Conservation (phyloP, 2,797 vertebrate genomes). For the Anguilla marmorata region DNA sequence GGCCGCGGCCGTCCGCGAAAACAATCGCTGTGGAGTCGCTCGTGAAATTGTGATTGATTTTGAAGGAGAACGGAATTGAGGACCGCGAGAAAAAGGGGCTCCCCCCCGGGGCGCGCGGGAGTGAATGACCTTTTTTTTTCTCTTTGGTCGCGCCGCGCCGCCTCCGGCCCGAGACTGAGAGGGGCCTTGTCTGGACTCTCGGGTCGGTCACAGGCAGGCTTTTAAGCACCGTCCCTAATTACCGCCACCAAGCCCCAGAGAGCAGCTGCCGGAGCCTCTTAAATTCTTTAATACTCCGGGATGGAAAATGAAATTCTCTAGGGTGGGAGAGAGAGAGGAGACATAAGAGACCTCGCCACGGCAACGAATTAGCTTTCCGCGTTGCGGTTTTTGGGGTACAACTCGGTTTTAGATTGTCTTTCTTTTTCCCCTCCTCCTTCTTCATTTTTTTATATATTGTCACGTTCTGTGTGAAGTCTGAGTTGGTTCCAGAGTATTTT, state of each 20-base stretch:
- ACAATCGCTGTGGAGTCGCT: conserved; percentile 47
- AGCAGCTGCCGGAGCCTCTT: conserved; percentile 61
- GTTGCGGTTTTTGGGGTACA: background rate
- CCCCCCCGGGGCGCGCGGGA: conserved; percentile 63
- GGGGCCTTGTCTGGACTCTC: conserved; percentile 64
- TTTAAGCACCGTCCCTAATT: conserved; percentile 70
- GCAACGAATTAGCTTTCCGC: conserved; percentile 3
- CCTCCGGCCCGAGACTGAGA: conserved; percentile 66
- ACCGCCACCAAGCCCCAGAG: conserved; percentile 59
- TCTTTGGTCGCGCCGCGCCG: conserved; percentile 50
- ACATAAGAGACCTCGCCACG: background rate
- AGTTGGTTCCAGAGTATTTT: background rate
- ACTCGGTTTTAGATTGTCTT: background rate
- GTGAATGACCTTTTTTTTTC: conserved; percentile 73
- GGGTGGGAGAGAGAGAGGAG: background rate
- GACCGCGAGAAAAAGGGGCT: conserved; percentile 42
- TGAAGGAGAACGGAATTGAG: conserved; percentile 27
- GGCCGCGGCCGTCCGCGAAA: conserved; percentile 43
- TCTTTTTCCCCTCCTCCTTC: background rate
- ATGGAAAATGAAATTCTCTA: conserved; percentile 48
- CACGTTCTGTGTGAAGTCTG: background rate
- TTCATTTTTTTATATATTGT: background rate
- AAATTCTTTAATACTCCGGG: conserved; percentile 50
- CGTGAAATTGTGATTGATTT: conserved; percentile 67
- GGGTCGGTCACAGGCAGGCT: conserved; percentile 62